Evolutionary conservation across 1,140 invertebrate genomes (phyloP), one percentile per base, ranked within the genome.

Genomic region (Pseudomyrmex dendroicus): DNA sequence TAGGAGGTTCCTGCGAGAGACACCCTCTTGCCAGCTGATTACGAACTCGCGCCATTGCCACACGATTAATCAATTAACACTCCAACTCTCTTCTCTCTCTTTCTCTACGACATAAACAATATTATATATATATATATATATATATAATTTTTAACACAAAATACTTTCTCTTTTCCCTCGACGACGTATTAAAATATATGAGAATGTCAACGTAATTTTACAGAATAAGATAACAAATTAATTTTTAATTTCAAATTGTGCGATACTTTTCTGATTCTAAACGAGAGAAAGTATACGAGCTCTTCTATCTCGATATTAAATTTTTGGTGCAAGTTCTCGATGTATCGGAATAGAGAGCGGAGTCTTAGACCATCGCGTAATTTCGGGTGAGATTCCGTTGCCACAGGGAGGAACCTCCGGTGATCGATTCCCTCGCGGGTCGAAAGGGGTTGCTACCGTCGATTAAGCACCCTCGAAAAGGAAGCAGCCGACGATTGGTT

Each of bases 21-120:
- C 90, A 91, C 88, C 90, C 91, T 90, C 88, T 89, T 67, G 89
- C 90, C 88, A 91, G 88, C 91, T 91, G 91, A 92, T 92, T 92
- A 89, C 86, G 59, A 89, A 86, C 70, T 90, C 50, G 25, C 52
- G 48, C 17, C 46, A 46, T 64, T 35, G 22, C 25, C 66, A 50
- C 35, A 15, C 44, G 44, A 80, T 80, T 80, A 80, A 57, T 72
- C 62, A 67, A 83, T 83, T 83, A 66, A 83, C 44, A 62, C 78
- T n/a, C 25, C 20, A 15, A 62, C 35, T 35, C 35, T 35, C 0
- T 35, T 35, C 35, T 35, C 5, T 35, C 35, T 35, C 0, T 35
- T 7, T 35, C 35, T 35, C 35, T 35, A 63, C 15, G 25, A 22
- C 0, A 72, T 48, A n/a, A 61, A 22, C 17, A 44, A 67, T 48